Evolutionary conservation across 2,888 invertebrate species (phyloP), one percentile per base, ranked within the genome.

Genomic region (Rhorus exstirpatorius): DNA sequence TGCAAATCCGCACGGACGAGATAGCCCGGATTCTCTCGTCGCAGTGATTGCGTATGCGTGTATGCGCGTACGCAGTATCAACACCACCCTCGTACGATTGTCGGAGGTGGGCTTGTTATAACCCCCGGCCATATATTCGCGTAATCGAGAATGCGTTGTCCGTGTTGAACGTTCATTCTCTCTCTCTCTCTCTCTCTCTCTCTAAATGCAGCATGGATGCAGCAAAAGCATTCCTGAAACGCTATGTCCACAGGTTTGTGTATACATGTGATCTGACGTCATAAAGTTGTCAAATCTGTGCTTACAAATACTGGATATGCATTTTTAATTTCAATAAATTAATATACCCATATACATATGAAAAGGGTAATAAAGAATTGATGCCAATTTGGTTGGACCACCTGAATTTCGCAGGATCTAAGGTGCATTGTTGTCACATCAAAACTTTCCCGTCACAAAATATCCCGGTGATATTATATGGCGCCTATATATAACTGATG

Each of bases 131-230:
- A n/a, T n/a, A n/a, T n/a, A 51, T 77, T 77, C 68, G 60, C 58
- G 60, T 77, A 77, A 77, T 77, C 77, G 60, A 68, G 60, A 77
- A 77, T 77, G 77, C 60, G 19, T 24, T 17, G 44, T 17, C 53
- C 51, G 68, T 68, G 53, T 68, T 24, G 35, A 72, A 60, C 58
- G 68, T 49, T 77, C 76, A 58, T 77, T 77, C 67, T 61, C 68
- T 60, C 67, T 24, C 35, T n/a, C n/a, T n/a, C n/a, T n/a, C n/a
- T n/a, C n/a, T n/a, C n/a, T n/a, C n/a, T n/a, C n/a, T n/a, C n/a
- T n/a, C n/a, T n/a, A n/a, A n/a, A n/a, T 10, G 58, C 35, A 44
- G 55, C 46, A 67, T 68, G 76, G 17, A 38, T 49, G 44, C 46
- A 49, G 17, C 67, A 14, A 14, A 24, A 10, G 51, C 55, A 68